Percentiles rank a stretch among this genome's conserved stretches.
Evolutionary conservation across 2,113 vertebrate genomes (phyloP).

Genomic region (Oreamnos americanus): DNA sequence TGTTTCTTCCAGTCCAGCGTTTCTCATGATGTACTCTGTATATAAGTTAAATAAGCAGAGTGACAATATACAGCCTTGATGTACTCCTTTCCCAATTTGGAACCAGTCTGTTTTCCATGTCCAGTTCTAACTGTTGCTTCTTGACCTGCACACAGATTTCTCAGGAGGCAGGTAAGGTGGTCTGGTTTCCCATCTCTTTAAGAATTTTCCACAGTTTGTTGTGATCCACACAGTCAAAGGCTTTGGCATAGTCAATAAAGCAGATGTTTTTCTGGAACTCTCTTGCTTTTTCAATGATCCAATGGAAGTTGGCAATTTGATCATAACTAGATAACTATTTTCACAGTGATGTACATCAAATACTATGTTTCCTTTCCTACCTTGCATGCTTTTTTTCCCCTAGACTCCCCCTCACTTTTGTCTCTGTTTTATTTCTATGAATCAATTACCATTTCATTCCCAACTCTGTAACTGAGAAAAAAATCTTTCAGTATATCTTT

Average conservation of each 20-base stretch:
- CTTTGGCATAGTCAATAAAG: background rate
- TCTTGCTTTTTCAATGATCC: background rate
- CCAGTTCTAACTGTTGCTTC: background rate
- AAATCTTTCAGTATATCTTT: background rate
- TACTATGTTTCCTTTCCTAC: background rate
- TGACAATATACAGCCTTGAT: background rate
- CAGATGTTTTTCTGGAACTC: background rate
- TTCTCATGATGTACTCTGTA: background rate
- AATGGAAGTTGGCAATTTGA: background rate
- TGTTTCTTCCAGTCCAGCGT: background rate
- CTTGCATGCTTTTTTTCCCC: background rate
- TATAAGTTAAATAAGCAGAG: background rate
- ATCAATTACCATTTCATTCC: background rate
- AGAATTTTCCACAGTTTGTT: background rate
- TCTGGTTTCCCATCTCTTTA: background rate
- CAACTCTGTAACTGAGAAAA: background rate
- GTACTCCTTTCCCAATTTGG: background rate
- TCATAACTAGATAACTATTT: background rate
- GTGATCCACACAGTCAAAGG: background rate
- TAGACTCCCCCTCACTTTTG: background rate
- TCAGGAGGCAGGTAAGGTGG: background rate
- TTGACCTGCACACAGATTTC: background rate
- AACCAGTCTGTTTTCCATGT: background rate
- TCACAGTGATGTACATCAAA: background rate
- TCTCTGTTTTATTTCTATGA: background rate